A percentile compares a stretch with the other conserved stretches of the same genome.
Evolutionary conservation across 2,797 vertebrate species (phyloP).

Genomic region (Dendrocincla tyrannina): DNA sequence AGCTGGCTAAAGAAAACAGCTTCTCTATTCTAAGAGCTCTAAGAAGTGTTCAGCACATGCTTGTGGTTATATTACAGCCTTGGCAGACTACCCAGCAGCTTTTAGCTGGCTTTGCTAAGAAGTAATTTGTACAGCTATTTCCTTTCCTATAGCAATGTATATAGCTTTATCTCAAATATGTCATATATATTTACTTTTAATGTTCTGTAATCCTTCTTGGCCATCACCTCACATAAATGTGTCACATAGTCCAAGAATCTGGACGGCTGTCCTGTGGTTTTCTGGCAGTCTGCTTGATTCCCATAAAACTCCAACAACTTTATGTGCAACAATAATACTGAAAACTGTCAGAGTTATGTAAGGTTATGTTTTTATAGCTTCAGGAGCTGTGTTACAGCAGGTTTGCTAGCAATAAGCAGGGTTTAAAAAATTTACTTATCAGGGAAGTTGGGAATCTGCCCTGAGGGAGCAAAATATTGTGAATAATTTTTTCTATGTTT

Average conservation of each 20-base stretch:
- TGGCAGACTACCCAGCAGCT: slow-evolving; percentile 41
- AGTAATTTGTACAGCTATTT: slow-evolving; percentile 44
- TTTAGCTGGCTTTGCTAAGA: slow-evolving; percentile 40
- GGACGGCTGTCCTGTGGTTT: neutral
- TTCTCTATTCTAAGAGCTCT: slow-evolving; percentile 43
- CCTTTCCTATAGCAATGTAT: slow-evolving; percentile 30
- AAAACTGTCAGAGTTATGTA: slow-evolving; percentile 12
- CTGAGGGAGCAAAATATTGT: neutral
- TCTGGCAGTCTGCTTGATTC: slow-evolving; percentile 10
- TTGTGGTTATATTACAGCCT: slow-evolving; percentile 36
- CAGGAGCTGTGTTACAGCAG: neutral
- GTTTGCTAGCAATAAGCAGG: slow-evolving; percentile 19
- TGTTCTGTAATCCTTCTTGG: slow-evolving; percentile 38
- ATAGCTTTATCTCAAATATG: slow-evolving; percentile 35
- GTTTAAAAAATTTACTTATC: neutral
- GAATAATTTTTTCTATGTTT: neutral
- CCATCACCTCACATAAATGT: slow-evolving; percentile 15
- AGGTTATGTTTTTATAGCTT: slow-evolving; percentile 4
- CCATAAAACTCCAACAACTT: neutral
- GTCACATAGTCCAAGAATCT: neutral
- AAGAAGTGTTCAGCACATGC: slow-evolving; percentile 48
- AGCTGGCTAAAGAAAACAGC: slow-evolving; percentile 47
- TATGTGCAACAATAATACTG: neutral
- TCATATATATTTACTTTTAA: slow-evolving; percentile 25
- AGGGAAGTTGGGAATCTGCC: neutral